These are phyloP conservation scores for Xerus inauris DNA, from an alignment of 2,113 vertebrate genomes.

Conservation along the genomic window DNA sequence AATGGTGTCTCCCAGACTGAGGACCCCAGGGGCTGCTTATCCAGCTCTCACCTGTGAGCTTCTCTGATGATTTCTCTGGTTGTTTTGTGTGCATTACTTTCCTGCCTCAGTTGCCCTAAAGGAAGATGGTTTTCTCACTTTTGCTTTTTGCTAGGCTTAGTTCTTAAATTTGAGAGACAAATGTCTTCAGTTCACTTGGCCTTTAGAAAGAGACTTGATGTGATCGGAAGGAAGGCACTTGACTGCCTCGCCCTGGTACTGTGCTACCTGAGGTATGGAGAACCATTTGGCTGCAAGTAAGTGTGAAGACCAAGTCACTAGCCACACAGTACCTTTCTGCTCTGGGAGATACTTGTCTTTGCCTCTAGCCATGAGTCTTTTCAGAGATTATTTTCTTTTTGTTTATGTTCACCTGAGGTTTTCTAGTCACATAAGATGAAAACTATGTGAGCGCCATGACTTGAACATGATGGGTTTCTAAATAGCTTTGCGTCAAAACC, in stretches of 20 bases:
- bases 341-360: neutral
- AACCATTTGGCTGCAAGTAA: neutral
- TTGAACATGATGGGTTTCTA: neutral
- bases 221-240: neutral
- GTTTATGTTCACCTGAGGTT: conserved; percentile 16
- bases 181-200: neutral
- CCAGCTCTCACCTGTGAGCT: neutral
- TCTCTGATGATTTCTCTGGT: neutral
- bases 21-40: neutral
- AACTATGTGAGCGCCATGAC: neutral
- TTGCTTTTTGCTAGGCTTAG: neutral
- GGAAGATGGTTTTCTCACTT: neutral
- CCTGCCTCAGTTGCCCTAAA: neutral
- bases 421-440: neutral
- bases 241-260: neutral
- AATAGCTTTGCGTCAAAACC: neutral
- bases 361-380: neutral
- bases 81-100: neutral
- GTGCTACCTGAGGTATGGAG: neutral
- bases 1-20: neutral
- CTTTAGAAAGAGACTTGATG: conserved; percentile 24
- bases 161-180: conserved; percentile 8
- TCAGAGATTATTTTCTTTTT: neutral
- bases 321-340: neutral
- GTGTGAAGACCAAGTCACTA: neutral